Evolutionary conservation across 2,797 vertebrate species (phyloP).

Genomic region (Zenarchopterus dispar): DNA sequence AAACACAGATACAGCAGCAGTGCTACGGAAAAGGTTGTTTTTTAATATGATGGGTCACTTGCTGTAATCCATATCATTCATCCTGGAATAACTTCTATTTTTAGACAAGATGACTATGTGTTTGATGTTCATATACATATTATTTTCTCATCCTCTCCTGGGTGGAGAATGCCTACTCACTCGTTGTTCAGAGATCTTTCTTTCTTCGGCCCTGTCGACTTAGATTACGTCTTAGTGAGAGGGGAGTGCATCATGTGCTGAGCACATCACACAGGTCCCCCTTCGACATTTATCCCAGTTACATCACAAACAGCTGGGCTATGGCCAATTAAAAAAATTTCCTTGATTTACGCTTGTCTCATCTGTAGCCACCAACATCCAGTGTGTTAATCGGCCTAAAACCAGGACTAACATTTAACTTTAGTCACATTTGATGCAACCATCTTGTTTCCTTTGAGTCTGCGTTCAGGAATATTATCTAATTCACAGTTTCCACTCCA

Average conservation of each 20-base stretch:
- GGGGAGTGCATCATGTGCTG: not conserved
- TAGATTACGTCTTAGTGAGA: constrained; percentile 29
- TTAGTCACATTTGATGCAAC: no score
- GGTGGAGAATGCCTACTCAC: constrained; percentile 27
- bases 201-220: constrained; percentile 36
- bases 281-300: constrained; percentile 4
- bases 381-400: no score
- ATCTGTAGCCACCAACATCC: no score
- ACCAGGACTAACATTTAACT: no score
- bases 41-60: constrained; percentile 20
- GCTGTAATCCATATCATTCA: constrained; percentile 1
- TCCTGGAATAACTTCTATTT: not conserved
- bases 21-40: not conserved
- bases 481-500: no score
- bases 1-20: not conserved
- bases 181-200: constrained; percentile 42
- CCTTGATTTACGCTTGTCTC: no score
- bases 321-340: no score
- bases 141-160: constrained; percentile 15
- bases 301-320: not conserved
- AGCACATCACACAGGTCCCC: constrained; percentile 10
- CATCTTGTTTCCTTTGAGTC: no score
- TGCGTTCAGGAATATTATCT: no score
- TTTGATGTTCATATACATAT: constrained; percentile 15
- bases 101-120: not conserved